Evolutionary conservation across 2,888 invertebrate genomes (phyloP).

Genomic region (Stenichneumon culpator): DNA sequence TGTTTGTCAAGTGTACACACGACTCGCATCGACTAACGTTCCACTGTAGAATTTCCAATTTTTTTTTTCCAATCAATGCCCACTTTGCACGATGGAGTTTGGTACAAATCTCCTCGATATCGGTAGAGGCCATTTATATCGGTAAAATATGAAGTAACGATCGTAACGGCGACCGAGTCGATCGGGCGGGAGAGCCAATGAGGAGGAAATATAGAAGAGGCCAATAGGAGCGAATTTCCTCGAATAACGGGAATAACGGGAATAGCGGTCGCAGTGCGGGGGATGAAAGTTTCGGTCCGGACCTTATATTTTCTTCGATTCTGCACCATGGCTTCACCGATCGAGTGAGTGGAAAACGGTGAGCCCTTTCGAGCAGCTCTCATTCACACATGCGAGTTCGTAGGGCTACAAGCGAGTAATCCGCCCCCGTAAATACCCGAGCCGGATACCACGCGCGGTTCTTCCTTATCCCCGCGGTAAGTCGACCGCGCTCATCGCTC

Average conservation of each 20-base stretch:
- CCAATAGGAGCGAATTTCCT: constrained; percentile 34
- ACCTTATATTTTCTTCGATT: constrained; percentile 20
- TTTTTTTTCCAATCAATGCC: neutral
- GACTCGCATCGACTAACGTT: neutral
- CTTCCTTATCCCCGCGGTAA: constrained; percentile 43
- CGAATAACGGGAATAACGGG: constrained; percentile 30
- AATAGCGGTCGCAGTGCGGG: neutral
- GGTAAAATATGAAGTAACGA: neutral
- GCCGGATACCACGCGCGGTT: constrained; percentile 17
- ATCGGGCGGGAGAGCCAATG: neutral
- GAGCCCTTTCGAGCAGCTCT: constrained; percentile 18
- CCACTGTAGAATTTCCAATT: neutral
- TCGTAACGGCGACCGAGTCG: neutral
- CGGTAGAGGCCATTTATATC: neutral
- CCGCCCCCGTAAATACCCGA: neutral
- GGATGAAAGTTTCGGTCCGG: constrained; percentile 24
- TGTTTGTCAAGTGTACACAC: neutral
- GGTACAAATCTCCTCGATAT: neutral
- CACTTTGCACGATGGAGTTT: neutral
- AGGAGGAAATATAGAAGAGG: constrained; percentile 10
- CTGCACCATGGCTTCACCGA: constrained; percentile 8
- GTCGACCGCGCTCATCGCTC: constrained; percentile 28
- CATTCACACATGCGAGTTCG: constrained; percentile 4
- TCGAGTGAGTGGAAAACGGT: constrained; percentile 28
- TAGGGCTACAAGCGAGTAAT: neutral